Evolutionary conservation across 2,888 invertebrate genomes (phyloP), one percentile per base, ranked within the genome.

Genomic region (Parelbella ahira): DNA sequence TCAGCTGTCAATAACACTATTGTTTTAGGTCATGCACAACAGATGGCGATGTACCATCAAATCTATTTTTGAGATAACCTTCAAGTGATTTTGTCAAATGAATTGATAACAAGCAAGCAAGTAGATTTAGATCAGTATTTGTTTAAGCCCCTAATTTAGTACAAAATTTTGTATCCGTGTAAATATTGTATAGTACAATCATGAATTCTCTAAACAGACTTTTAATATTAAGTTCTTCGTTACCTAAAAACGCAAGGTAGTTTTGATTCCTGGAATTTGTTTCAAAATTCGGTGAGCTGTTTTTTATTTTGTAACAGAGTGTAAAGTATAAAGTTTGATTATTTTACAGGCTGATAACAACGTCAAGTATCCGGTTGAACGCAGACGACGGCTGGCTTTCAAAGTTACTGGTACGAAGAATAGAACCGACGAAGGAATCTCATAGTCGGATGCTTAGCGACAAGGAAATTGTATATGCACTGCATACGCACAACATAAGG

Each of bases 361-460:
- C 78, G 41, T 72, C 81, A 56, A 79, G 68, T 63, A 62, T 68
- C 30, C 63, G 72, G 30, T 54, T 73, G 43, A 81, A 67, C 44
- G 75, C 86, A 10, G 88, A 88, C 46, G 95, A 95, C 83, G 93
- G 95, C 56, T 97, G 97, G 96, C 86, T 97, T 43, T 95, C 94
- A 54, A 97, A 96, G 77, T 83, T 97, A 50, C 87, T 97, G 60
- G 97, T 97, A 25, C 90, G 97, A 48, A 95, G 93, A 74, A 96
- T 97, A 68, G 97, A 97, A 70, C 96, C 97, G 2, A 96, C 97
- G 1, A 97, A 97, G 77, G 97, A 97, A 73, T 94, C 98, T 1
- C 99, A 99, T 80, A 98, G 98, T 64, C 93, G 97, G 51, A 95
- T 98, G 93, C 90, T 99, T 30, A 97, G 98, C 62, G 97, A 97